Percentiles rank a stretch among this genome's conserved stretches.
Evolutionary conservation across 2,888 invertebrate species (phyloP).

Genomic region (Drosophila rellima): DNA sequence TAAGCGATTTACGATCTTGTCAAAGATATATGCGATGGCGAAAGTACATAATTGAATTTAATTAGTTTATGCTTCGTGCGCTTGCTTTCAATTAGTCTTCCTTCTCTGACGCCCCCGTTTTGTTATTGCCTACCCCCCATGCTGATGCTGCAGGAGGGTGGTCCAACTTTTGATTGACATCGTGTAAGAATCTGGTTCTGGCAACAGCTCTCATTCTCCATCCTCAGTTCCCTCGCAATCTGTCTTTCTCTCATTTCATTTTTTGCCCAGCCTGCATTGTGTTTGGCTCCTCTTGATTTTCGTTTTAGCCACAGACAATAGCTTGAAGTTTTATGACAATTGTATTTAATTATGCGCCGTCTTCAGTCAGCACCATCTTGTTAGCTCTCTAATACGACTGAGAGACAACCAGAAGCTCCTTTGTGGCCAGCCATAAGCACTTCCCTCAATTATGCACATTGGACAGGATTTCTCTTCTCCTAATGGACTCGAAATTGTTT

Average conservation of each 20-base stretch:
- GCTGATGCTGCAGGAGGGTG: not conserved
- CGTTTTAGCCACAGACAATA: conserved; percentile 61
- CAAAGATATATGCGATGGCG: conserved; percentile 66
- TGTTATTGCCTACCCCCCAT: conserved; percentile 22
- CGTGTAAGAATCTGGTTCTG: conserved; percentile 45
- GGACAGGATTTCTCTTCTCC: conserved; percentile 33
- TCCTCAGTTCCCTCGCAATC: not conserved
- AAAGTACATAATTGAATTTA: conserved; percentile 73
- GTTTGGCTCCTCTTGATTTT: conserved; percentile 13
- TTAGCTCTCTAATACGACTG: conserved; percentile 26
- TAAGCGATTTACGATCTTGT: conserved; percentile 75
- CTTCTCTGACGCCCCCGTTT: conserved; percentile 42
- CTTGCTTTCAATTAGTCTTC: conserved; percentile 72
- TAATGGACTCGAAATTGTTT: conserved; percentile 40
- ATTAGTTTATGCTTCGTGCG: conserved; percentile 68
- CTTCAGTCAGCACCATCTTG: conserved; percentile 21
- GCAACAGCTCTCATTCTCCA: not conserved
- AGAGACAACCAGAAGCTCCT: conserved; percentile 22
- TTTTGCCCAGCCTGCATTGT: conserved; percentile 17
- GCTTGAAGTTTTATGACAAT: conserved; percentile 74
- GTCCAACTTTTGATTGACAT: conserved; percentile 76
- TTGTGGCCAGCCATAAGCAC: conserved; percentile 46
- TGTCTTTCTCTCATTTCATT: not conserved
- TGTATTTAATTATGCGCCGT: conserved; percentile 77
- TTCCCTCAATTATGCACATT: conserved; percentile 56